Conservation (phyloP, 2,113 vertebrate species). For the Hirundichthys speculiger region DNA sequence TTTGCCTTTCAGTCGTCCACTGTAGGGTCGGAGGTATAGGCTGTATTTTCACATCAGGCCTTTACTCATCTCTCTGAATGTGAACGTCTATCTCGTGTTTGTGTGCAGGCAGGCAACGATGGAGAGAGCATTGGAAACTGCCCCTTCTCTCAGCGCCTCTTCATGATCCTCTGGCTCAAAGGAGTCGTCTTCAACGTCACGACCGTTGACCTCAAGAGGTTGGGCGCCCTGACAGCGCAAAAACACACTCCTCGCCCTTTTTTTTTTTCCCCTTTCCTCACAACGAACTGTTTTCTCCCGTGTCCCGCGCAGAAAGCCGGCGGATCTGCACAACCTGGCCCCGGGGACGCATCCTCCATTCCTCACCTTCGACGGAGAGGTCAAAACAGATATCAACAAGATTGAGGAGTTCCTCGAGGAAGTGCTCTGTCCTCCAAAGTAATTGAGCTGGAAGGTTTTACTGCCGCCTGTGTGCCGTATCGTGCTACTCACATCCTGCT, state of each 20-base stretch:
- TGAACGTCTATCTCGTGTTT: slow-evolving; percentile 1
- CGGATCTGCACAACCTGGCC: slow-evolving; percentile 95
- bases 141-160: slow-evolving; percentile 97
- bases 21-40: too few relatives aligned
- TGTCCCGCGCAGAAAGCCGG: slow-evolving; percentile 86
- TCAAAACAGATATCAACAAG: slow-evolving; percentile 98
- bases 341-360: slow-evolving; percentile 97
- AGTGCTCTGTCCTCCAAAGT: slow-evolving; percentile 91
- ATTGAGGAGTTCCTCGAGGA: slow-evolving; percentile 98
- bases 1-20: too few relatives aligned
- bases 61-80: too few relatives aligned
- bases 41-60: too few relatives aligned
- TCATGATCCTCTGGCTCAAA: slow-evolving; percentile 99
- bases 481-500: slow-evolving; percentile 18
- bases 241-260: accelerated
- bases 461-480: slow-evolving; percentile 33
- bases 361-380: slow-evolving; percentile 95
- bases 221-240: background rate
- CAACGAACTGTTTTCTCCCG: background rate
- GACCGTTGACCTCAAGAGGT: slow-evolving; percentile 97
- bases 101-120: slow-evolving; percentile 89
- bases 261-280: too few relatives aligned
- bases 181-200: slow-evolving; percentile 99
- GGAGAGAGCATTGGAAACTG: slow-evolving; percentile 99
- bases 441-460: slow-evolving; percentile 59